phyloP scores from a whole-genome alignment of 35 echinoderm and acorn worm genomes.

The Stichopus chloronotus region DNA sequence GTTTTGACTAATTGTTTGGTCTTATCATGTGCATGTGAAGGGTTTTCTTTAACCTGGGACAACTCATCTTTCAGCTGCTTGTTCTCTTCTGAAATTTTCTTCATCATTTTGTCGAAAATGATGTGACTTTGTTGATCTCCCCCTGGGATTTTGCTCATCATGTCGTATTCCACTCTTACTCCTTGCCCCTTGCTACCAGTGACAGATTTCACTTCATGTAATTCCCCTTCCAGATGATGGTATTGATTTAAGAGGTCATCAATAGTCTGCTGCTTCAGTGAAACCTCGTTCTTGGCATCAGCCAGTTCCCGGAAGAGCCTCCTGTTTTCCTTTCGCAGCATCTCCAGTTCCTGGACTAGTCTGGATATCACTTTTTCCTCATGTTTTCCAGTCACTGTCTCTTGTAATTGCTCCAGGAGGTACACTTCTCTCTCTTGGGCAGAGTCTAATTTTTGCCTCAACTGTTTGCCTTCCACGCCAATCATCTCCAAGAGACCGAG shows the following conservation, averaged over 20 bases:
- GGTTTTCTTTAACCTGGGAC: neutral
- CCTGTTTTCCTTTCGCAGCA: conserved; percentile 68
- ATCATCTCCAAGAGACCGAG: conserved; percentile 68
- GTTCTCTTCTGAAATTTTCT: conserved; percentile 8
- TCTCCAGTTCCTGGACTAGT: conserved; percentile 72
- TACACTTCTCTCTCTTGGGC: conserved; percentile 58
- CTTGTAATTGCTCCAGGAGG: conserved; percentile 55
- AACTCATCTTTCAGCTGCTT: conserved; percentile 1
- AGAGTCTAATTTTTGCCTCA: conserved; percentile 57
- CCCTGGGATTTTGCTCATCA: neutral
- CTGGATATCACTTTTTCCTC: conserved; percentile 70
- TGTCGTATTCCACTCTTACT: neutral
- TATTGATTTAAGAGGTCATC: neutral
- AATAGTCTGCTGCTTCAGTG: neutral
- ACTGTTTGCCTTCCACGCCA: conserved; percentile 61
- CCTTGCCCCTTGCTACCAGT: neutral
- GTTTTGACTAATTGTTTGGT: conserved; percentile 5
- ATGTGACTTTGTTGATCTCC: neutral
- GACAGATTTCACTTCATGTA: neutral
- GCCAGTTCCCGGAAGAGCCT: conserved; percentile 66
- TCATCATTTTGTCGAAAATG: neutral
- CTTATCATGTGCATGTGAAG: neutral
- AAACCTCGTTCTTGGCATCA: conserved; percentile 36
- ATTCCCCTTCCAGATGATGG: neutral
- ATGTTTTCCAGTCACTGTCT: conserved; percentile 20